A percentile compares a stretch with the other conserved stretches of the same genome.
phyloP scores from a whole-genome alignment of 1,140 invertebrate genomes.

The Zaprionus vittiger region DNA sequence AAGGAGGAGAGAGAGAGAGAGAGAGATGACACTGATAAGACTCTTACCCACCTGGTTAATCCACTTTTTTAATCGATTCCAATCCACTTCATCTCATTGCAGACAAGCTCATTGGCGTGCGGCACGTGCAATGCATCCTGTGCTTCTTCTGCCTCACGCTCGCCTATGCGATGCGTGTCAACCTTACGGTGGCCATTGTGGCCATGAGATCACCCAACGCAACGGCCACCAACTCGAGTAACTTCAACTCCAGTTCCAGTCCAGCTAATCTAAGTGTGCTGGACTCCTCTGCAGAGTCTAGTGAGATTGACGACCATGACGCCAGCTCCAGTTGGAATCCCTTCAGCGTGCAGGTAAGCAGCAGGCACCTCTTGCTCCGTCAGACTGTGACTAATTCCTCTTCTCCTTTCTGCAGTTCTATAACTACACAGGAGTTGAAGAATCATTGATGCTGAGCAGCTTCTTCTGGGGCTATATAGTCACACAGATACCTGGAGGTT shows the following conservation, averaged over 20 bases:
- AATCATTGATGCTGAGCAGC: slow-evolving; percentile 85
- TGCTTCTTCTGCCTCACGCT: slow-evolving; percentile 88
- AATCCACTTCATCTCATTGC: slow-evolving; percentile 20
- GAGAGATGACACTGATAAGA: not conserved
- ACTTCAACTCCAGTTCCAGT: not conserved
- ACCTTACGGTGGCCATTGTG: slow-evolving; percentile 88
- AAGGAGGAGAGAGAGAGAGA: not conserved
- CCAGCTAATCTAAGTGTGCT: not conserved
- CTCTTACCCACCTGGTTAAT: not conserved
- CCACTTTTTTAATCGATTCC: not conserved
- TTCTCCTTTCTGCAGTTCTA: slow-evolving; percentile 34
- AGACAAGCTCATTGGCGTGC: slow-evolving; percentile 85
- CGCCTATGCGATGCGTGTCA: slow-evolving; percentile 88
- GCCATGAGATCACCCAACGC: slow-evolving; percentile 54
- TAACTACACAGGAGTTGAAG: slow-evolving; percentile 38
- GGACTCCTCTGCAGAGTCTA: not conserved
- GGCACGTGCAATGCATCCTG: slow-evolving; percentile 88
- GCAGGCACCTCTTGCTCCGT: not conserved
- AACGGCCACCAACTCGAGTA: slow-evolving; percentile 47
- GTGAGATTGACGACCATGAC: not conserved
- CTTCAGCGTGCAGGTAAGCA: slow-evolving; percentile 22
- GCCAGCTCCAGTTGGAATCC: not conserved
- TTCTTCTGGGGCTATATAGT: slow-evolving; percentile 86
- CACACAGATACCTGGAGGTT: slow-evolving; percentile 76
- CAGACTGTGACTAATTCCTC: not conserved